Base-by-base conservation (phyloP, 2,888 invertebrate genomes). In the Atherix ibis region DNA sequence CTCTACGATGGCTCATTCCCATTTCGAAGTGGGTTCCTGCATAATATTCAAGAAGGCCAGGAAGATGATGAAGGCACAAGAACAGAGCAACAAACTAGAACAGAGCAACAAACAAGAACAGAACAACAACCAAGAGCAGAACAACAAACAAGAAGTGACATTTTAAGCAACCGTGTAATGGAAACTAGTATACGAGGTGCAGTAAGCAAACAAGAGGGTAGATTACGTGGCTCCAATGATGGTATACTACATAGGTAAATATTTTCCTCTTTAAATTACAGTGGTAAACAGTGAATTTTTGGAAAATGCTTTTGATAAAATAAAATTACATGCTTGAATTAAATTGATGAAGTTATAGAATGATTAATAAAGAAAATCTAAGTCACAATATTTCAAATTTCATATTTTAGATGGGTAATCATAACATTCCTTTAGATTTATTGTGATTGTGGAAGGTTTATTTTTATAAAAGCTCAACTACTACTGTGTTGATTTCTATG, bases 141-240 rank as follows among this genome's bases (percentile, higher is more conserved):
- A 2, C 8, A 3, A 12, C 22, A 28, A 9, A 24, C 6, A 6
- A 13, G 9, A 13, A 33, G 16, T 18, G 17, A 17, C 16, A 4
- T 18, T n/a, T 17, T n/a, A 10, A 14, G 5, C 5, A 34, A 17
- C n/a, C 17, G 5, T 14, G 28, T 18, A 18, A 32, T 38, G 34
- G 31, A 33, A 8, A 33, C 24, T 14, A 37, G 33, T 24, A 12
- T 33, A 10, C 35, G 53, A 0, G 50, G 48, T 15, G 49, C 57
- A 3, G 47, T 60, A 0, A 48, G 52, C 18, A 56, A 46, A 34
- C 48, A 50, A 5, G 62, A 60, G 38, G 62, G 62, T 2, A 53
- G 59, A 10, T 38, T 54, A 2, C 53, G 58, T 39, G 58, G 58
- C 1, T 56, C 62, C 18, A 45, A 50, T 5, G 58, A 58, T 12